phyloP scores from a whole-genome alignment of 2,113 vertebrate genomes.

The Scalopus aquaticus region DNA sequence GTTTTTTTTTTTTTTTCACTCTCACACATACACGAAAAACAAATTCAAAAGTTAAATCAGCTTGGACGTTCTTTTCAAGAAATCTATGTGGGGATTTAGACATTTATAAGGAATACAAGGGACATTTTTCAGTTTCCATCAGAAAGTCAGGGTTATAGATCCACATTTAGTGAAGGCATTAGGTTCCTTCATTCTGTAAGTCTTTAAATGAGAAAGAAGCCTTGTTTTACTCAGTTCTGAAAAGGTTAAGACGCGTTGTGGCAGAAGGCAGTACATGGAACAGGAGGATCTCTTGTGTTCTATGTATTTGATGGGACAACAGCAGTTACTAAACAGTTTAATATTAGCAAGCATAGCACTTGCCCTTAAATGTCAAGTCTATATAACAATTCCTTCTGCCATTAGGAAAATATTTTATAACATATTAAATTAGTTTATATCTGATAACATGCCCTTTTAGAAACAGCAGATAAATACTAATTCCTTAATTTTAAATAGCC shows the following conservation, averaged over 20 bases:
- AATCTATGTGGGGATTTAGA: not conserved
- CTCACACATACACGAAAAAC: not conserved
- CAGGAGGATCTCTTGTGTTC: not conserved
- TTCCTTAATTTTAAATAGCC: not conserved
- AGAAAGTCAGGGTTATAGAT: not conserved
- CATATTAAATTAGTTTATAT: not conserved
- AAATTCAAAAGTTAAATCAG: not conserved
- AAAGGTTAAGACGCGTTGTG: not conserved
- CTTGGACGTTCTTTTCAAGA: conserved; percentile 17
- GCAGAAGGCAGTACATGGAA: not conserved
- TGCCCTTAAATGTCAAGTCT: not conserved
- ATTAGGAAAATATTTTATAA: not conserved
- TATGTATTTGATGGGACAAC: not conserved
- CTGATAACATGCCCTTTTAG: rapidly evolving
- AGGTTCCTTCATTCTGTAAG: conserved; percentile 50
- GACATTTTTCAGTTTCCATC: conserved; percentile 11
- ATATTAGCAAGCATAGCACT: conserved; percentile 4
- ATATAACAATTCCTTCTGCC: not conserved
- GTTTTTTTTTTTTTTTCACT: not conserved
- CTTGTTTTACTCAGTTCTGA: not conserved
- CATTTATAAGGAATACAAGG: not conserved
- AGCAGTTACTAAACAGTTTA: not conserved
- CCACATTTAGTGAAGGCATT: conserved; percentile 36
- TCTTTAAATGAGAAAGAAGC: conserved; percentile 45
- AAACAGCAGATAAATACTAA: not conserved